Conservation (phyloP, 2,797 vertebrate species). For the Anguilla pacifica region DNA sequence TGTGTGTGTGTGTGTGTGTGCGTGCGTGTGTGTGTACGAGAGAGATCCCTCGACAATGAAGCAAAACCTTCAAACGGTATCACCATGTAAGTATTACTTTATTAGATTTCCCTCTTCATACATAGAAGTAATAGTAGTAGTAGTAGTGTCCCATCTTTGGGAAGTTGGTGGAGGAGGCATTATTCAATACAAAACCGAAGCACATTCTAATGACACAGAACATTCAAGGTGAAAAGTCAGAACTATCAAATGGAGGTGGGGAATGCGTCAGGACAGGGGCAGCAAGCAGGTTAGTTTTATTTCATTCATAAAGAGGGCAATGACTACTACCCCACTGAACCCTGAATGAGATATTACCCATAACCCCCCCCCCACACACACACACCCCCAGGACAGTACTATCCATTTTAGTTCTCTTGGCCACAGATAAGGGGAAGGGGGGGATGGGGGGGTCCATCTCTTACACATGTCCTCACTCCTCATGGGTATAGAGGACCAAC, state of each 20-base stretch:
- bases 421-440: neutral
- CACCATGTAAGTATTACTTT: constrained; percentile 64
- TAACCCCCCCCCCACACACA: too few relatives aligned
- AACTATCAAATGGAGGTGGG: constrained; percentile 21
- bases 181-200: constrained; percentile 65
- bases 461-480: neutral
- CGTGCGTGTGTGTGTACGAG: neutral
- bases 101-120: constrained; percentile 68
- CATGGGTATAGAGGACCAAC: constrained; percentile 5
- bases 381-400: neutral
- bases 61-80: neutral
- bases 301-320: neutral
- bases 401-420: too few relatives aligned
- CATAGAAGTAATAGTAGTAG: constrained; percentile 65
- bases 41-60: neutral
- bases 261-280: constrained; percentile 12
- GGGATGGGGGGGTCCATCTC: neutral
- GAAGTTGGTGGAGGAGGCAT: constrained; percentile 39
- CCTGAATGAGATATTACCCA: constrained; percentile 16
- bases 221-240: constrained; percentile 52
- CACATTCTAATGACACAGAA: constrained; percentile 62
- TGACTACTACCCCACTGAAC: constrained; percentile 3
- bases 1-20: neutral
- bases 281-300: constrained; percentile 27
- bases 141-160: constrained; percentile 58